These are phyloP conservation scores for Andrena bucephala DNA, from an alignment of 2,888 invertebrate genomes.

Conservation along the genomic window DNA sequence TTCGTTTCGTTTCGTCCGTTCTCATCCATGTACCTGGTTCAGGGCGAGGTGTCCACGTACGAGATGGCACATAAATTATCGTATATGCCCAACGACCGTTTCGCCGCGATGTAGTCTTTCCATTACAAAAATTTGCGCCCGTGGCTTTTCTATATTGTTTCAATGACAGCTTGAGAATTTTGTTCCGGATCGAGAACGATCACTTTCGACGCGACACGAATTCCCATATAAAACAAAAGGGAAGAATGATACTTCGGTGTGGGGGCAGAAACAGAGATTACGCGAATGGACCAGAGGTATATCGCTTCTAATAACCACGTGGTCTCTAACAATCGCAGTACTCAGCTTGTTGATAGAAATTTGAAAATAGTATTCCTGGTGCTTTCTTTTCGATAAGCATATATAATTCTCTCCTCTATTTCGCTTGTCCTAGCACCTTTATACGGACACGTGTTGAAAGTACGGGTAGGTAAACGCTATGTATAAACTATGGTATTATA, in stretches of 20 bases:
- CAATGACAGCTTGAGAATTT: slow-evolving; percentile 18
- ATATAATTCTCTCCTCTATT: slow-evolving; percentile 18
- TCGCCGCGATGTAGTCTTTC: slow-evolving; percentile 21
- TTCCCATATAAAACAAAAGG: neutral
- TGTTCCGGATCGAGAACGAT: slow-evolving; percentile 19
- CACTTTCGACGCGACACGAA: slow-evolving; percentile 17
- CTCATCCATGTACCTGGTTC: slow-evolving; percentile 26
- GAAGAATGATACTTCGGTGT: neutral
- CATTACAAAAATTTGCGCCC: slow-evolving; percentile 37
- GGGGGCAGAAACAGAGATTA: neutral
- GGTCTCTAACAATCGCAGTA: slow-evolving; percentile 69
- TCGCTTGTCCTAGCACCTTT: slow-evolving; percentile 49
- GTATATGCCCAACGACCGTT: slow-evolving; percentile 30
- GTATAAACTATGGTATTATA: slow-evolving; percentile 44
- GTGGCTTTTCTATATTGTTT: slow-evolving; percentile 24
- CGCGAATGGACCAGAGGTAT: slow-evolving; percentile 49
- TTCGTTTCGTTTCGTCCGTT: neutral
- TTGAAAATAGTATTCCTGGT: slow-evolving; percentile 34
- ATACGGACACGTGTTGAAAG: slow-evolving; percentile 43
- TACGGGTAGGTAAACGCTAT: slow-evolving; percentile 51
- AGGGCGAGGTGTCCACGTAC: slow-evolving; percentile 33
- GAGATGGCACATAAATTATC: slow-evolving; percentile 53
- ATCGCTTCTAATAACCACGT: slow-evolving; percentile 8
- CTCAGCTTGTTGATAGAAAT: slow-evolving; percentile 35
- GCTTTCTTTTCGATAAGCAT: slow-evolving; percentile 11